Conservation (phyloP, 2,797 vertebrate genomes). For the Silurus lanzhouensis region DNA sequence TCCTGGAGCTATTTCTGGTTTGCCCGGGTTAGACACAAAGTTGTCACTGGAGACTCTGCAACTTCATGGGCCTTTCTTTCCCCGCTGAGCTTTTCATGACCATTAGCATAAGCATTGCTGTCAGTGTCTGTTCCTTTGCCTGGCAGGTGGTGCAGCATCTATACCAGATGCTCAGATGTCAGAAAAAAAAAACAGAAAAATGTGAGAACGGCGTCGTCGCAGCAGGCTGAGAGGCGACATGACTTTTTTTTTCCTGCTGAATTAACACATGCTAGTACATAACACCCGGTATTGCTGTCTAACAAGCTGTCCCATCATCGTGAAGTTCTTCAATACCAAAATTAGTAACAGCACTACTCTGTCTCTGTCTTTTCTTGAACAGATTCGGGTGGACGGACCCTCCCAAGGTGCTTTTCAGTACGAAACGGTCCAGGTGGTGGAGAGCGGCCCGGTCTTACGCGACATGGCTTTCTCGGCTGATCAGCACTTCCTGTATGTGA, state of each 20-base stretch:
- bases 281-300: slow-evolving; percentile 39
- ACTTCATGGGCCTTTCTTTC: neutral
- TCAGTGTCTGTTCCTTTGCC: slow-evolving; percentile 19
- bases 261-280: slow-evolving; percentile 32
- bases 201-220: slow-evolving; percentile 11
- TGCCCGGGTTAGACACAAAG: neutral
- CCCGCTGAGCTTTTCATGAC: neutral
- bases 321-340: slow-evolving; percentile 21
- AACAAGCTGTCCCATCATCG: slow-evolving; percentile 31
- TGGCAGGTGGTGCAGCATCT: slow-evolving; percentile 30
- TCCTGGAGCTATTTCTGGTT: neutral
- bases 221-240: slow-evolving; percentile 25
- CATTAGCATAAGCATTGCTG: slow-evolving; percentile 14
- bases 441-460: slow-evolving; percentile 84
- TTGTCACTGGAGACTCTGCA: neutral
- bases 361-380: slow-evolving; percentile 35
- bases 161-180: slow-evolving; percentile 46
- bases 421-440: slow-evolving; percentile 91
- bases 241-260: slow-evolving; percentile 33
- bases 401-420: slow-evolving; percentile 86
- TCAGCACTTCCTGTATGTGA: slow-evolving; percentile 91
- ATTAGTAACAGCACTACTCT: slow-evolving; percentile 26
- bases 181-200: neutral
- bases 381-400: slow-evolving; percentile 93
- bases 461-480: slow-evolving; percentile 96